Conservation (phyloP, 2,797 vertebrate species). For the Arremon aurantiirostris region DNA sequence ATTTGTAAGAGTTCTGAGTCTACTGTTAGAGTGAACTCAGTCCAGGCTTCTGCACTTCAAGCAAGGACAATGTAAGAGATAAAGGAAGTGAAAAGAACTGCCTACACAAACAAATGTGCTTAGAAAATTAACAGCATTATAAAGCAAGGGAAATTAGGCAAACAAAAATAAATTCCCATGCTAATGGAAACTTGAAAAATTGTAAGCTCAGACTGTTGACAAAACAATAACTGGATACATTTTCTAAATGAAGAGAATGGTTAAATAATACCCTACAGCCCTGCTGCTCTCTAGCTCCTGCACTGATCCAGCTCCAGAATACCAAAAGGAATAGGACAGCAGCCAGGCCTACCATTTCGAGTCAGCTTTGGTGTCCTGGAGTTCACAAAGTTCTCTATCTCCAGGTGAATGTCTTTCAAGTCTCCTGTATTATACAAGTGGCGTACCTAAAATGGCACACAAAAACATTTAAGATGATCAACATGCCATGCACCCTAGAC, state of each 20-base stretch:
- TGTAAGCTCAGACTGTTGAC: background rate
- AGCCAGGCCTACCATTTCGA: constrained; percentile 83
- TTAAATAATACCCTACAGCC: background rate
- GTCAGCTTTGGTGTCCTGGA: constrained; percentile 86
- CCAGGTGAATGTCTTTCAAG: constrained; percentile 84
- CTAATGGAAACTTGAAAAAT: background rate
- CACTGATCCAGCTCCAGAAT: background rate
- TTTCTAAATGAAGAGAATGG: background rate
- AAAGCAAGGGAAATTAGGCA: background rate
- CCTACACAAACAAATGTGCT: background rate
- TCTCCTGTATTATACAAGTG: constrained; percentile 92
- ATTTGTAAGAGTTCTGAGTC: background rate
- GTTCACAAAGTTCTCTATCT: constrained; percentile 90
- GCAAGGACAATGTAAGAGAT: background rate
- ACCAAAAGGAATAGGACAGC: background rate
- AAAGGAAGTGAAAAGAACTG: background rate
- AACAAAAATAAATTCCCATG: background rate
- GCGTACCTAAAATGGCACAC: constrained; percentile 79
- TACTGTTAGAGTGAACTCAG: background rate
- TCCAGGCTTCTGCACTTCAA: background rate
- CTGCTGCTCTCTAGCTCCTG: background rate
- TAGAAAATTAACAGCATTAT: background rate
- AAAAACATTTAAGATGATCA: background rate
- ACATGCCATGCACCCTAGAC: background rate
- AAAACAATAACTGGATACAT: background rate